Conservation (phyloP, 2,888 invertebrate species). For the Trichopoda pennipes region DNA sequence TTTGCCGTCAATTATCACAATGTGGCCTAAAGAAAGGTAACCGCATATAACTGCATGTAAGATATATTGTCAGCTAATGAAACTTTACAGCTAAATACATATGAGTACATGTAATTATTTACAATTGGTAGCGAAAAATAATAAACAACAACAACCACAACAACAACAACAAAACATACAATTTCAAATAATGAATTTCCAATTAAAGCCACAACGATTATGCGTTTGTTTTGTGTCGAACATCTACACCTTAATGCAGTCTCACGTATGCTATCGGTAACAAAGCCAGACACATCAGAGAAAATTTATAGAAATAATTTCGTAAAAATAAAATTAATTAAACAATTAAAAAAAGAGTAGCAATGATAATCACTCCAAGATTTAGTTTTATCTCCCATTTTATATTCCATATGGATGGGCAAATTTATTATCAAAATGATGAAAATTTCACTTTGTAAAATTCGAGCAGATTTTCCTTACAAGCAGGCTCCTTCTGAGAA, state of each 20-base stretch:
- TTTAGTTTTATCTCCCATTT: no score
- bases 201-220: slow-evolving; percentile 47
- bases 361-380: no score
- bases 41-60: slow-evolving; percentile 15
- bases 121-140: slow-evolving; percentile 59
- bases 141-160: background rate
- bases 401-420: no score
- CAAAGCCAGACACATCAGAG: slow-evolving; percentile 61
- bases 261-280: slow-evolving; percentile 22
- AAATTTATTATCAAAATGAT: no score
- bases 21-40: slow-evolving; percentile 38
- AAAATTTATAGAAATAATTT: slow-evolving; percentile 43
- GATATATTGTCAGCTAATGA: slow-evolving; percentile 5
- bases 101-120: slow-evolving; percentile 57
- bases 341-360: background rate
- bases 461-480: no score
- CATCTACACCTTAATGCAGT: slow-evolving; percentile 5
- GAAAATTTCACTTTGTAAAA: no score
- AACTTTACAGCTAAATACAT: slow-evolving; percentile 24
- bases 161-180: no score
- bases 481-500: no score
- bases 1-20: background rate
- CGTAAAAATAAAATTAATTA: slow-evolving; percentile 12
- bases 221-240: slow-evolving; percentile 4
- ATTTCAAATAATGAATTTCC: slow-evolving; percentile 50